phyloP scores from a whole-genome alignment of 2,888 invertebrate genomes.

The Caenorhabditis auriculariae region DNA sequence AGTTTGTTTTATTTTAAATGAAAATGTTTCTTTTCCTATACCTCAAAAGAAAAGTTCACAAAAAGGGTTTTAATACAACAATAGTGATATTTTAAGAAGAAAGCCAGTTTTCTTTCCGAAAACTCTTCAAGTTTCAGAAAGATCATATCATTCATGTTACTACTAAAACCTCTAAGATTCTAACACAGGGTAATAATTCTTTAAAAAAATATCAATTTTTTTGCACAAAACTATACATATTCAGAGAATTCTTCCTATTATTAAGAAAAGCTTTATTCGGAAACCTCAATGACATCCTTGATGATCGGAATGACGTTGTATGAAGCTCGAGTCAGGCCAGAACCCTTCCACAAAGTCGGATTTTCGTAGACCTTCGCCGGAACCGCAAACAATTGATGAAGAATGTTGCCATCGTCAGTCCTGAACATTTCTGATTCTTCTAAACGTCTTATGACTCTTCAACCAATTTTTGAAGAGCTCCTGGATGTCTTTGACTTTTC shows the following conservation, averaged over 20 bases:
- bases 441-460: neutral
- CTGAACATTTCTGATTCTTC: neutral
- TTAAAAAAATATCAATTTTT: too few relatives aligned
- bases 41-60: too few relatives aligned
- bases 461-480: conserved; percentile 30
- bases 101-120: too few relatives aligned
- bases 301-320: conserved; percentile 34
- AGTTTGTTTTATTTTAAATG: neutral
- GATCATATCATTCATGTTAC: too few relatives aligned
- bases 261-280: neutral
- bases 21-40: neutral
- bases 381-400: conserved; percentile 25
- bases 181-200: too few relatives aligned
- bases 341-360: conserved; percentile 18
- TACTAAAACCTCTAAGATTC: too few relatives aligned
- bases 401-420: conserved; percentile 18
- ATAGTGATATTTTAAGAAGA: too few relatives aligned
- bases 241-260: too few relatives aligned
- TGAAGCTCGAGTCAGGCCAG: conserved; percentile 6
- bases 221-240: too few relatives aligned
- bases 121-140: too few relatives aligned
- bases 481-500: conserved; percentile 10
- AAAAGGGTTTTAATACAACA: too few relatives aligned
- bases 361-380: conserved; percentile 27
- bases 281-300: conserved; percentile 5